Conservation (phyloP, 2,113 vertebrate species). For the Heterotis niloticus region DNA sequence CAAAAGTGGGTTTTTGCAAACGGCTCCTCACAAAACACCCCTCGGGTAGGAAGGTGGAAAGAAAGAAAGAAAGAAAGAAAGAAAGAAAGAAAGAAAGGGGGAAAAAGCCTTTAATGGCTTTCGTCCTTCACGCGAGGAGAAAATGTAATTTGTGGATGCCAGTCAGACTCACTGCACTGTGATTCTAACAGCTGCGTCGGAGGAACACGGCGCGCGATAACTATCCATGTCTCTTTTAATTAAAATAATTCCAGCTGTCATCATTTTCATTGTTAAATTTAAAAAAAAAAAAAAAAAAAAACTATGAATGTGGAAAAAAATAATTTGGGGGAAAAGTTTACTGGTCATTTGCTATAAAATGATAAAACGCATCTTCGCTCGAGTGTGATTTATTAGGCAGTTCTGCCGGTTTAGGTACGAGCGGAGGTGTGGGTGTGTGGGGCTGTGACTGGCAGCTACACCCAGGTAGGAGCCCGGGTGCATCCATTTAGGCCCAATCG, state of each 20-base stretch:
- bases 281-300: no score
- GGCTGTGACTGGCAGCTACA: neutral
- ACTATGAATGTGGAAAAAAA: constrained; percentile 47
- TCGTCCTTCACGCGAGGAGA: neutral
- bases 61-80: no score
- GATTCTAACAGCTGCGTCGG: constrained; percentile 41
- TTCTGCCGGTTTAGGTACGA: neutral
- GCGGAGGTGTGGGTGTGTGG: neutral
- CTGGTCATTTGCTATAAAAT: neutral
- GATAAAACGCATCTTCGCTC: neutral
- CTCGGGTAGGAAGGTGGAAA: no score
- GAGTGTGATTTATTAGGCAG: neutral
- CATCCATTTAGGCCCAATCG: no score
- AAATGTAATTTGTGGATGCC: constrained; percentile 19
- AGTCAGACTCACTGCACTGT: constrained; percentile 42
- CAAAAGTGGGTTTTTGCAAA: no score
- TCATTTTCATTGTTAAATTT: constrained; percentile 51
- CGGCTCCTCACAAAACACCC: no score
- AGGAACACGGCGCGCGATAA: constrained; percentile 53
- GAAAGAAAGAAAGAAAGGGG: no score
- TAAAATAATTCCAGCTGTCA: constrained; percentile 58
- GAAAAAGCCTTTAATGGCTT: neutral
- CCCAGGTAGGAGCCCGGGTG: no score
- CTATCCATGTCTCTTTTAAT: constrained; percentile 48
- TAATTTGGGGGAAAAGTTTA: constrained; percentile 19